Conservation (phyloP, 2,797 vertebrate species). For the Orestias chungarensis region DNA sequence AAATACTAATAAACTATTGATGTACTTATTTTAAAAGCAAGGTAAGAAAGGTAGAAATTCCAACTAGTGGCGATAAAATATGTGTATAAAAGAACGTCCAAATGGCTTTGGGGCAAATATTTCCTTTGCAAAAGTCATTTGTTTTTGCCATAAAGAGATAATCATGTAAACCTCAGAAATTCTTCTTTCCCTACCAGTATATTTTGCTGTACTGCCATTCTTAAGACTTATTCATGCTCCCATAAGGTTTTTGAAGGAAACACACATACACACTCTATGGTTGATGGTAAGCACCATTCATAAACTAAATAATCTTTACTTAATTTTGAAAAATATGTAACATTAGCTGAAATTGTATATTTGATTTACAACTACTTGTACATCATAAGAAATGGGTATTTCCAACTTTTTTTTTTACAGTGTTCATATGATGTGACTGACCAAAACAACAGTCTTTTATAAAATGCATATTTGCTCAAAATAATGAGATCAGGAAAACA, state of each 20-base stretch:
- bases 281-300: not conserved
- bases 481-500: not conserved
- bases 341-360: not conserved
- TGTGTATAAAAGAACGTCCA: not conserved
- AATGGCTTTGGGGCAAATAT: not conserved
- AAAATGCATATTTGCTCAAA: not conserved
- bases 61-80: not conserved
- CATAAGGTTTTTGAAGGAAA: not conserved
- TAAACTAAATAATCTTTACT: not conserved
- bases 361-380: not conserved
- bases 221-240: not conserved
- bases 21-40: not conserved
- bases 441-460: not conserved
- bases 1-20: not conserved
- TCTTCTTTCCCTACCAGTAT: not conserved
- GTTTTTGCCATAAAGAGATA: not conserved
- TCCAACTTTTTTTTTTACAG: not conserved
- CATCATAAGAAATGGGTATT: not conserved
- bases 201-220: not conserved
- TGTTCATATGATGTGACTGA: not conserved
- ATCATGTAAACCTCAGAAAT: not conserved
- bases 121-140: not conserved
- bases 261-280: not conserved
- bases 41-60: not conserved
- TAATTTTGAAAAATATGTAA: not conserved